These are phyloP conservation scores for Pogonomyrmex barbatus DNA, from an alignment of 1,140 invertebrate genomes.

Conservation along the genomic window DNA sequence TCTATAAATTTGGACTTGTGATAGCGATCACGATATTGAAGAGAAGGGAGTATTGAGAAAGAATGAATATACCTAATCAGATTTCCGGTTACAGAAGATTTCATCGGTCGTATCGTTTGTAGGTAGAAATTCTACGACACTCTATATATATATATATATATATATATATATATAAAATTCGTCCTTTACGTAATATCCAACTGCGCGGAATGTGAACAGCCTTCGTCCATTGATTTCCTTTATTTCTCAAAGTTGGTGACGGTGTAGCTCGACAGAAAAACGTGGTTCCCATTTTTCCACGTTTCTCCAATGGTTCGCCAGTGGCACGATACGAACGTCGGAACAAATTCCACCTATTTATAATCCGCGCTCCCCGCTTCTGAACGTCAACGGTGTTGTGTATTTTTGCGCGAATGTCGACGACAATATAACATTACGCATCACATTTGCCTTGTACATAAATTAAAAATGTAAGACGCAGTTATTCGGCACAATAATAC, in stretches of 20 bases:
- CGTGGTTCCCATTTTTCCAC: background rate
- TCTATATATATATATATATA: background rate
- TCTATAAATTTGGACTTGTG: background rate
- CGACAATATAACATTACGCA: background rate
- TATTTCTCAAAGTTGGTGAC: conserved; percentile 4
- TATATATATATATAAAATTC: background rate
- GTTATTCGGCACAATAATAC: background rate
- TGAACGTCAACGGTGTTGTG: conserved; percentile 1
- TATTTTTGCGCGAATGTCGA: background rate
- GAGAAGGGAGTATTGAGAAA: background rate
- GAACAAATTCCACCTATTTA: conserved; percentile 46
- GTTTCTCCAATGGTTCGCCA: background rate
- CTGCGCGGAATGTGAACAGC: background rate
- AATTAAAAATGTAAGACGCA: background rate
- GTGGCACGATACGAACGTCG: background rate
- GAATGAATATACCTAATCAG: background rate
- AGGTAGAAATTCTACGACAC: background rate
- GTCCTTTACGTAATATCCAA: conserved; percentile 3
- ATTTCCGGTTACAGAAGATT: background rate
- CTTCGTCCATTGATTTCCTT: background rate
- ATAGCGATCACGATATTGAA: background rate
- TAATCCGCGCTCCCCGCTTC: conserved; percentile 15
- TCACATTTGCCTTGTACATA: background rate
- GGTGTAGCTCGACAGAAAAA: background rate
- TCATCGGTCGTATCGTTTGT: background rate